A percentile compares a stretch with the other conserved stretches of the same genome.
Evolutionary conservation across 30 jellyfish, hydroid and myxozoan species (phyloP).

Genomic region (Aurelia coerulea): DNA sequence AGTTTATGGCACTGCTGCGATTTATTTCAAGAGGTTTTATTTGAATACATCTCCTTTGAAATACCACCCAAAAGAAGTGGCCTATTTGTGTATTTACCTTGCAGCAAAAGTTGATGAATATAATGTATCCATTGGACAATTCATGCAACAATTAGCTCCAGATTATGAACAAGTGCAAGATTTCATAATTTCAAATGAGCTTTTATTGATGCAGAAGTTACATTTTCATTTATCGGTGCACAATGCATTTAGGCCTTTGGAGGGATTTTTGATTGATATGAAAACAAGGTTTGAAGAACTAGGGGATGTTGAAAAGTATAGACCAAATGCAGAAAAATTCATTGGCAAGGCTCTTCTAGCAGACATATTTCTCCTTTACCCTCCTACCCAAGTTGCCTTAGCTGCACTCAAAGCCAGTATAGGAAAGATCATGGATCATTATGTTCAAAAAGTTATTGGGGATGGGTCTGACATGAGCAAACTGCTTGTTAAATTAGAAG

Average conservation of each 20-base stretch:
- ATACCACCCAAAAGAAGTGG: slow-evolving; percentile 94
- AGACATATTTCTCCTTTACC: slow-evolving; percentile 65
- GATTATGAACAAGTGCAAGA: slow-evolving; percentile 49
- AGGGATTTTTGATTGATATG: slow-evolving; percentile 89
- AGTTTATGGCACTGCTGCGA: slow-evolving; percentile 79
- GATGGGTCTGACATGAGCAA: slow-evolving; percentile 27
- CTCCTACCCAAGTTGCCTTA: slow-evolving; percentile 92
- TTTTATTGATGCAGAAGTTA: slow-evolving; percentile 83
- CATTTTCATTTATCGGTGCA: slow-evolving; percentile 93
- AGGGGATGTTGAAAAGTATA: slow-evolving; percentile 67
- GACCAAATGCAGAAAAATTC: slow-evolving; percentile 83
- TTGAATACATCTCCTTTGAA: slow-evolving; percentile 89
- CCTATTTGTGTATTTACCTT: slow-evolving; percentile 72
- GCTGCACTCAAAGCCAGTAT: slow-evolving; percentile 77
- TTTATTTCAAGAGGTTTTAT: slow-evolving; percentile 87
- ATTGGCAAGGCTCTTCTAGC: slow-evolving; percentile 75
- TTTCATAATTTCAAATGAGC: slow-evolving; percentile 84
- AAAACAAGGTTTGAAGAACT: slow-evolving; percentile 61
- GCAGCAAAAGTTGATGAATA: slow-evolving; percentile 98
- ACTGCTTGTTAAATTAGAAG: slow-evolving; percentile 50
- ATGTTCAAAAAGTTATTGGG: slow-evolving; percentile 42
- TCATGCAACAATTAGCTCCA: slow-evolving; percentile 84
- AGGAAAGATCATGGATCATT: slow-evolving; percentile 50
- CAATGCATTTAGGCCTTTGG: slow-evolving; percentile 89
- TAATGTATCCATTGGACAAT: slow-evolving; percentile 92